phyloP scores from a whole-genome alignment of 2,113 vertebrate genomes.

The Melanerpes aurifrons region DNA sequence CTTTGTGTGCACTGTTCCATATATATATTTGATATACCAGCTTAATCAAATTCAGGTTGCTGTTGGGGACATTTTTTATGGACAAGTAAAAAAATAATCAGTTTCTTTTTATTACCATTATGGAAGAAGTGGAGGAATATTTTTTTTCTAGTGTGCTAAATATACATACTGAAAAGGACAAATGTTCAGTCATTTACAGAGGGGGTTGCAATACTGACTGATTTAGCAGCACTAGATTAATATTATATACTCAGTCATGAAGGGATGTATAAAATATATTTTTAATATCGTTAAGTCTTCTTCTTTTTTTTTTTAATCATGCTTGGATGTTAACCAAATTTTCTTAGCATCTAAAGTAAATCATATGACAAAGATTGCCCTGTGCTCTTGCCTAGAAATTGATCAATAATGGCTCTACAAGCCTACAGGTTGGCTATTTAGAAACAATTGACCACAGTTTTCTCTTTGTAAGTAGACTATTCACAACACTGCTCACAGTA shows the following conservation, averaged over 20 bases:
- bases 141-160: slow-evolving; percentile 36
- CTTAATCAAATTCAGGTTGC: slow-evolving; percentile 45
- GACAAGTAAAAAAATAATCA: slow-evolving; percentile 28
- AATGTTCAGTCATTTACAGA: slow-evolving; percentile 24
- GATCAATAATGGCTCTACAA: not conserved
- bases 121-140: slow-evolving; percentile 20
- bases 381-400: not conserved
- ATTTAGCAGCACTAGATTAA: slow-evolving; percentile 21
- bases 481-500: not conserved
- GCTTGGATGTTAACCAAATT: not conserved
- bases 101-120: slow-evolving; percentile 41
- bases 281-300: slow-evolving; percentile 9
- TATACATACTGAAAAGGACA: slow-evolving; percentile 31
- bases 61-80: slow-evolving; percentile 28
- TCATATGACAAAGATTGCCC: not conserved
- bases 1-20: not conserved
- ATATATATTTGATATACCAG: slow-evolving; percentile 38
- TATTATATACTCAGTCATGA: not conserved
- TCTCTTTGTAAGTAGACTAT: not conserved
- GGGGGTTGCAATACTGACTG: slow-evolving; percentile 13
- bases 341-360: not conserved
- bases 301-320: not conserved
- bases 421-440: not conserved
- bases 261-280: slow-evolving; percentile 32
- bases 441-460: not conserved